Evolutionary conservation across 1,140 invertebrate species (phyloP).

Genomic region (Bathynomus jamesi): DNA sequence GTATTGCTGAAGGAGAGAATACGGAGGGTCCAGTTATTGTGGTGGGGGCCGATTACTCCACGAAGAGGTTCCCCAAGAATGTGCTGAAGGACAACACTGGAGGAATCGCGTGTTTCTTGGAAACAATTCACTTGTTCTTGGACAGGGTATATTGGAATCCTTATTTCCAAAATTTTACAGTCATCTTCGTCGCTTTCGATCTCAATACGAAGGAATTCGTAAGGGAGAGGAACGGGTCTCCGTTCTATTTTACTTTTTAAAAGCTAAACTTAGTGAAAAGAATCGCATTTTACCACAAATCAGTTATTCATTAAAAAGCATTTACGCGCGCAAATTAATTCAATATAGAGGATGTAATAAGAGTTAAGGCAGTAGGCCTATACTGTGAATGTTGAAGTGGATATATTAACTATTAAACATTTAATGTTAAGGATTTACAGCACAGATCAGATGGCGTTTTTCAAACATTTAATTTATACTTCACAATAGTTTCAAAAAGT

Average conservation of each 20-base stretch:
- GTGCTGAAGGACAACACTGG: background rate
- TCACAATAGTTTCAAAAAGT: too few relatives aligned
- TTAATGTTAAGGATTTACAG: too few relatives aligned
- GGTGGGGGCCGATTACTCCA: background rate
- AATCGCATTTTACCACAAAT: too few relatives aligned
- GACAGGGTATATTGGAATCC: background rate
- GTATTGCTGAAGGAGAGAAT: background rate
- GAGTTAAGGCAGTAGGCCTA: too few relatives aligned
- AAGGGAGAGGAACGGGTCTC: background rate
- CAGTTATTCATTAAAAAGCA: too few relatives aligned
- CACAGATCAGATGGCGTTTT: too few relatives aligned
- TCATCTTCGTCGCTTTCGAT: constrained; percentile 14
- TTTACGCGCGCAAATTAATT: too few relatives aligned
- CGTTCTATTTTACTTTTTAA: background rate
- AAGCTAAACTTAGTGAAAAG: background rate
- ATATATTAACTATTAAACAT: too few relatives aligned
- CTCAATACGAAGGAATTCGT: constrained; percentile 12
- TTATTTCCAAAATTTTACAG: background rate
- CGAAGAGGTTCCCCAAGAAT: background rate
- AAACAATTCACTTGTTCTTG: background rate
- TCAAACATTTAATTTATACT: too few relatives aligned
- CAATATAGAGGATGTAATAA: too few relatives aligned
- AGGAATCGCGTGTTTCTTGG: constrained; percentile 6
- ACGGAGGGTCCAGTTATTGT: background rate
- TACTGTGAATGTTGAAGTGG: too few relatives aligned